A percentile compares a stretch with the other conserved stretches of the same genome.
These are phyloP conservation scores for Napeogenes sylphis DNA, from an alignment of 2,888 invertebrate genomes.

Conservation along the genomic window DNA sequence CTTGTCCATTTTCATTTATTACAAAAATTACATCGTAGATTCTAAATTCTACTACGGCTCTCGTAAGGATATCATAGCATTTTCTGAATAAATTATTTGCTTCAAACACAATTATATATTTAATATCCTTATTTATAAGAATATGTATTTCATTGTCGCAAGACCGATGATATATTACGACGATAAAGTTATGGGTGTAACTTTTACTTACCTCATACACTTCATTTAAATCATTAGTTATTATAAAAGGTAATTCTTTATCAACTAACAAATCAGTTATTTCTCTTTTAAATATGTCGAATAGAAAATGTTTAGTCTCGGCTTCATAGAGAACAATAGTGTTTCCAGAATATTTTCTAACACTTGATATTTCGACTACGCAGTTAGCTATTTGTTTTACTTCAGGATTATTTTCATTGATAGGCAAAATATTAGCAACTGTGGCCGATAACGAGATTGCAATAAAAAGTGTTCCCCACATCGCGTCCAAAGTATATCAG, in stretches of 20 bases:
- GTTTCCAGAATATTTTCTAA: neutral
- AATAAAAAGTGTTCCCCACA: no score
- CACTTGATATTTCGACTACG: neutral
- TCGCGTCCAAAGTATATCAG: no score
- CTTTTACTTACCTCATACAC: constrained; percentile 22
- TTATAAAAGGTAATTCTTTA: constrained; percentile 22
- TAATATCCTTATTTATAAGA: constrained; percentile 8
- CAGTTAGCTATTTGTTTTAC: neutral
- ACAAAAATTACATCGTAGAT: constrained; percentile 45
- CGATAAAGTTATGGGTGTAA: constrained; percentile 12
- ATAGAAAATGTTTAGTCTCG: neutral
- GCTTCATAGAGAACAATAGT: neutral
- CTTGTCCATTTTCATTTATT: constrained; percentile 26
- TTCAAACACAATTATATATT: constrained; percentile 24
- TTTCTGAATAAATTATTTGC: neutral
- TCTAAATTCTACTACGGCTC: constrained; percentile 33
- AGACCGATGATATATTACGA: constrained; percentile 15
- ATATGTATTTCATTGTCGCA: constrained; percentile 13
- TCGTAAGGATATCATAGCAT: constrained; percentile 27
- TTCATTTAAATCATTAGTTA: constrained; percentile 15
- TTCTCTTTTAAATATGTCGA: neutral
- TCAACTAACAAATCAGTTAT: neutral
- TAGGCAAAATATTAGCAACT: no score
- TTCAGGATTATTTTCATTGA: no score
- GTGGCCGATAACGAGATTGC: no score